These are phyloP conservation scores for Drosophila silvestris DNA, from an alignment of 2,888 invertebrate genomes.

Conservation along the genomic window DNA sequence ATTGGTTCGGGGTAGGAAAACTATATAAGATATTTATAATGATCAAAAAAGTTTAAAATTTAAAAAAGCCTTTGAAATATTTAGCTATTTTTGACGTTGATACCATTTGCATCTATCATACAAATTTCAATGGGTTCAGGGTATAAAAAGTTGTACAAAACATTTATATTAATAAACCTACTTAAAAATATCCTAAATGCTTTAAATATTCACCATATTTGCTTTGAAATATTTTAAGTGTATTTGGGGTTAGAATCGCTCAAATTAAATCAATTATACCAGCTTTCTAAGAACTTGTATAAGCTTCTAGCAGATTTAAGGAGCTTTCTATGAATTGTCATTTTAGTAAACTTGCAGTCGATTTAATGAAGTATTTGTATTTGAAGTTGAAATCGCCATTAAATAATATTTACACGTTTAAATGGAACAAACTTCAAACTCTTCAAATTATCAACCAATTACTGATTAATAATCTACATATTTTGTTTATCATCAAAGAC, in stretches of 20 bases:
- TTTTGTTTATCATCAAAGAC: background rate
- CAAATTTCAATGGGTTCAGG: background rate
- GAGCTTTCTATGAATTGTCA: background rate
- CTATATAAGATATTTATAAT: background rate
- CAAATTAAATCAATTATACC: background rate
- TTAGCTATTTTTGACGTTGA: background rate
- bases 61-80: background rate
- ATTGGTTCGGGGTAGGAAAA: background rate
- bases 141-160: too few species aligned
- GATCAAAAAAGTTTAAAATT: background rate
- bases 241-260: background rate
- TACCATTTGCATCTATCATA: background rate
- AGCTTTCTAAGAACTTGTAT: background rate
- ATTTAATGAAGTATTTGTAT: background rate
- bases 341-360: background rate
- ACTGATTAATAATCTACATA: background rate
- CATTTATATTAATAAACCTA: background rate
- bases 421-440: background rate
- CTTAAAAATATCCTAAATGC: too few species aligned
- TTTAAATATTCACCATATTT: too few species aligned
- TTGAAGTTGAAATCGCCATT: background rate
- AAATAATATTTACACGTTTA: background rate
- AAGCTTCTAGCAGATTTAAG: background rate
- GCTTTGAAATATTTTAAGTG: background rate
- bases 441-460: background rate